Evolutionary conservation across 2,797 vertebrate genomes (phyloP).

Genomic region (Sebastes alutus): DNA sequence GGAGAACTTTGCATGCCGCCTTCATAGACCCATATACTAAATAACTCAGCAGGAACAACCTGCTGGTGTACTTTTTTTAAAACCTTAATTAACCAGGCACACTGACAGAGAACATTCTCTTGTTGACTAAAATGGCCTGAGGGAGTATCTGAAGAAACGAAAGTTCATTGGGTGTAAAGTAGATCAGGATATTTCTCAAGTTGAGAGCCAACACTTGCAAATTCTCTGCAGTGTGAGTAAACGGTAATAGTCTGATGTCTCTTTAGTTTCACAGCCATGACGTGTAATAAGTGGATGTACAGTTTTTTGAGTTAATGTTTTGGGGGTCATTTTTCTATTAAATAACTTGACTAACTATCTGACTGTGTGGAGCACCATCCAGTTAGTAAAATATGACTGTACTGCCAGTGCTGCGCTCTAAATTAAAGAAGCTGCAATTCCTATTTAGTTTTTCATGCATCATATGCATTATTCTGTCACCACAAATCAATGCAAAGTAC

Average conservation of each 20-base stretch:
- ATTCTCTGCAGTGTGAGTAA: neutral
- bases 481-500: slow-evolving; percentile 28
- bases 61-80: slow-evolving; percentile 46
- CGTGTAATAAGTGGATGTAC: neutral
- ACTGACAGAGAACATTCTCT: slow-evolving; percentile 28
- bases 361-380: neutral
- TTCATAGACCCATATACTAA: slow-evolving; percentile 3
- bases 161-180: slow-evolving; percentile 25
- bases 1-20: neutral
- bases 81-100: slow-evolving; percentile 50
- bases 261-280: neutral
- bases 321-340: neutral
- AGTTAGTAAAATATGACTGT: neutral
- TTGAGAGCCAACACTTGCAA: slow-evolving; percentile 13
- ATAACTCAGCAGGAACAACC: slow-evolving; percentile 55
- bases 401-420: neutral
- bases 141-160: slow-evolving; percentile 29
- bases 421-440: slow-evolving; percentile 2
- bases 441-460: neutral
- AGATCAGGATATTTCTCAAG: slow-evolving; percentile 38
- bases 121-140: slow-evolving; percentile 48
- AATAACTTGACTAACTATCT: neutral
- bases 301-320: too few relatives aligned
- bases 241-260: neutral
- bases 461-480: slow-evolving; percentile 8